Base-by-base conservation (phyloP, 2,797 vertebrate species). In the Falco biarmicus region DNA sequence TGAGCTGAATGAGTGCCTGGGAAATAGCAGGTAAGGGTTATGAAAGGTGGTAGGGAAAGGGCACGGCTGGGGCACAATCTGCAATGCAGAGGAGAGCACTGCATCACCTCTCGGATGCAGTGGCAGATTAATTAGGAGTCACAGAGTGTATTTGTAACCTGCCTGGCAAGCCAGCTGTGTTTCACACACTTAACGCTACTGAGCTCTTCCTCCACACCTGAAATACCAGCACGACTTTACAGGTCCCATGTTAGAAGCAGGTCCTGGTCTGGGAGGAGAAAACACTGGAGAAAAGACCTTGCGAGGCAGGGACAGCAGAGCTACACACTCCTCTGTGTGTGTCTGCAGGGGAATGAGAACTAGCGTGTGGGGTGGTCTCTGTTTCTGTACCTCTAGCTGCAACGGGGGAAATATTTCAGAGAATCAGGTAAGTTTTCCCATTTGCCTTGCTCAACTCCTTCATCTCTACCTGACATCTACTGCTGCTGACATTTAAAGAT, bases 81-180 rank as follows among this genome's bases (percentile, higher is more conserved):
- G 95, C 95, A 96, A 95, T 97, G 96, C 96, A 96, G 95, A 95
- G 91, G 75, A 95, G 92, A 96, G 89, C 87, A 50, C 95, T 93
- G 94, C 95, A 93, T 89, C 87, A 45, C 95, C 93, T 96, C 92
- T 92, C 6, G 0, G 89, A 84, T 91, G 92, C 71, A 5, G 90
- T 64, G 87, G 78, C 90, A 87, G 92, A 96, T 93, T 95, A 83
- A 96, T 96, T 89, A 96, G 75, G 75, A 97, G 84, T 93, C 94
- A 87, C 75, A 54, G 93, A 91, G 60, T 57, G 75, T 78, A 28
- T 91, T 75, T 96, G 95, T 85, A 93, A 96, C 92, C 92, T 92
- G 95, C 92, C 95, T 96, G 96, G 87, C 93, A 96, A 94, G 87
- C 19, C 79, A 74, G 85, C 79, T 73, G 87, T 26, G 1, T 60